These are phyloP conservation scores for Chionis minor DNA, from an alignment of 2,113 vertebrate species.

Conservation along the genomic window DNA sequence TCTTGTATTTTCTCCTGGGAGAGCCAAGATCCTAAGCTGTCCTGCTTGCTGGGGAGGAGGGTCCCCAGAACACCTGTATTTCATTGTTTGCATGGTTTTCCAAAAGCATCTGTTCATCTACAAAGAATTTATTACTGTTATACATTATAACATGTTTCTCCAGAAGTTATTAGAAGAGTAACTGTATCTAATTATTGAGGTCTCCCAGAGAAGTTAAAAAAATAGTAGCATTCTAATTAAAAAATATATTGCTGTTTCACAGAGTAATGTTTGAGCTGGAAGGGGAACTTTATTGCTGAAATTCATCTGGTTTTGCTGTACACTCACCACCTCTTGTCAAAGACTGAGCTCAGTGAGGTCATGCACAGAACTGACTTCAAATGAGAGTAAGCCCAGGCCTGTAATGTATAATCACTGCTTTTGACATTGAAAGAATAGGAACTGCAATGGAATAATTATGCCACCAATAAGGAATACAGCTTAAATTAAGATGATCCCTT, in stretches of 20 bases:
- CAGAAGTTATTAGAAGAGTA: background rate
- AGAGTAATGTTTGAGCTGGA: background rate
- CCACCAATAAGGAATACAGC: background rate
- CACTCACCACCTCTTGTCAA: background rate
- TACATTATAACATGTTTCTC: background rate
- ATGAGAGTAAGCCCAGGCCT: background rate
- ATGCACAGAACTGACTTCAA: background rate
- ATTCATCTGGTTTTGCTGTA: background rate
- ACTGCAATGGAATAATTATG: constrained; percentile 1
- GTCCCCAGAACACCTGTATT: background rate
- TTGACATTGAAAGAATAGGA: constrained; percentile 18
- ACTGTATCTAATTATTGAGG: background rate
- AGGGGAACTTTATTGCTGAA: background rate
- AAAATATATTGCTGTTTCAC: background rate
- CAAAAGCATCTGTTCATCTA: background rate
- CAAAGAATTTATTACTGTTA: background rate
- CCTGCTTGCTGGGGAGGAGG: background rate
- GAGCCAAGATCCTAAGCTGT: background rate
- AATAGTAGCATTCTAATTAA: constrained; percentile 5
- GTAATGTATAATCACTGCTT: background rate
- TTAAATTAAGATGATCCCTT: background rate
- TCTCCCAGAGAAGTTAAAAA: constrained; percentile 5
- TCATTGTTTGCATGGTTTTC: background rate
- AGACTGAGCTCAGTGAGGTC: background rate
- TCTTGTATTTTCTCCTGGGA: background rate